Base-by-base conservation (phyloP, 2,888 invertebrate species). In the Cetonia aurata region DNA sequence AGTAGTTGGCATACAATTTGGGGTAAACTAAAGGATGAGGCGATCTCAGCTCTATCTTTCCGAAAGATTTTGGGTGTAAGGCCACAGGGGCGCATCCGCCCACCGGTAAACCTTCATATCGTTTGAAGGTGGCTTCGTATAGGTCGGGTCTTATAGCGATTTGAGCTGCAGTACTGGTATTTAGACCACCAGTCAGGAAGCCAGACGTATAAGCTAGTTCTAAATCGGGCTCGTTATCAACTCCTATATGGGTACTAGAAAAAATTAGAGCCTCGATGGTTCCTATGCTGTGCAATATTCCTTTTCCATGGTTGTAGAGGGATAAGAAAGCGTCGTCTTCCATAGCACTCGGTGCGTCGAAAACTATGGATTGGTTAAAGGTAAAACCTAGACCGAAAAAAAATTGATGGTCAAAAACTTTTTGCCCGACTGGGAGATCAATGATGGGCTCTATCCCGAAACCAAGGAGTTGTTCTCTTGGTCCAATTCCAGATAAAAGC, bases 401-500 rank as follows among this genome's bases (percentile, higher is more conserved):
- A 1, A 88, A 88, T 15, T 91, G 87, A 78, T 92, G 92, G 77
- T 92, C 92, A 87, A 91, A 90, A 4, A 92, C 83, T 78, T 91
- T 91, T 74, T 89, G 86, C 1, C 93, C 92, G 0, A 92, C 92
- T 4, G 87, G 87, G 42, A 89, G 84, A 80, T 91, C 87, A 77
- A 86, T 85, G 0, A 89, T 76, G 0, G 88, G 84, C 1, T 86
- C 83, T 52, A 91, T 89, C 46, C 86, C 86, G 72, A 88, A 79
- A 1, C 87, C 83, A 68, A 85, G 83, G 60, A 92, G 84, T 78
- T 91, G 89, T 41, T 85, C 83, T 71, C 80, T 86, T 0, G 91
- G 91, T 1, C 92, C 92, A 8, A 94, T 88, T 3, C 94, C 94
- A 2, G 93, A 93, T 19, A 94, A 82, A 91, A 94, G 90, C 17